Conservation (phyloP, 2,888 invertebrate genomes). For the Choreutis nemorana region DNA sequence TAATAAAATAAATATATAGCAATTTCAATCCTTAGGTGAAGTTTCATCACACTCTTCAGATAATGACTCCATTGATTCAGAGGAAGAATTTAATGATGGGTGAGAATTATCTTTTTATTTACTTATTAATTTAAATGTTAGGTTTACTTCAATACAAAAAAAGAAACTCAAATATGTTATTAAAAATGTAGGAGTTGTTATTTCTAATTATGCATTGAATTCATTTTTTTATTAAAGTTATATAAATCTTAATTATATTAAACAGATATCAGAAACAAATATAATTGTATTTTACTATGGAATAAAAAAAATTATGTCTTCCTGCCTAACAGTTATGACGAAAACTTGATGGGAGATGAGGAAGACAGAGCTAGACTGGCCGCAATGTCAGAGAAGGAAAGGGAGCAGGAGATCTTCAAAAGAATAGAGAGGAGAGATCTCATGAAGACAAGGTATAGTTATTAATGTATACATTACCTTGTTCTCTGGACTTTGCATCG, state of each 20-base stretch:
- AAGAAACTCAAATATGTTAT: no score
- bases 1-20: no score
- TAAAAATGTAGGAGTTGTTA: no score
- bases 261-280: no score
- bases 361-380: constrained; percentile 91
- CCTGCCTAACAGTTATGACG: constrained; percentile 72
- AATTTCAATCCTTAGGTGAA: constrained; percentile 80
- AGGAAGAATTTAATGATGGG: constrained; percentile 94
- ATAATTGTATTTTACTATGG: no score
- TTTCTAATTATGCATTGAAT: no score
- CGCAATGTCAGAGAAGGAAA: constrained; percentile 94
- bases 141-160: no score
- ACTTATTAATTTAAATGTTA: no score
- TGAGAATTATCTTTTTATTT: constrained; percentile 22
- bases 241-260: no score
- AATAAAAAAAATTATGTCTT: constrained; percentile 1
- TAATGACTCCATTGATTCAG: constrained; percentile 69
- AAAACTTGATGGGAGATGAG: constrained; percentile 96
- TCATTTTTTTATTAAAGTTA: no score
- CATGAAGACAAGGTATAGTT: constrained; percentile 88
- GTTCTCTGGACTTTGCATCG: not conserved
- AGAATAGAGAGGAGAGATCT: constrained; percentile 94
- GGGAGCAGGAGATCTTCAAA: constrained; percentile 97
- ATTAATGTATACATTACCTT: not conserved
- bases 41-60: constrained; percentile 77